Percentiles rank a stretch among this genome's conserved stretches.
Evolutionary conservation across 1,140 invertebrate genomes (phyloP).

Genomic region (Diorhabda sublineata): DNA sequence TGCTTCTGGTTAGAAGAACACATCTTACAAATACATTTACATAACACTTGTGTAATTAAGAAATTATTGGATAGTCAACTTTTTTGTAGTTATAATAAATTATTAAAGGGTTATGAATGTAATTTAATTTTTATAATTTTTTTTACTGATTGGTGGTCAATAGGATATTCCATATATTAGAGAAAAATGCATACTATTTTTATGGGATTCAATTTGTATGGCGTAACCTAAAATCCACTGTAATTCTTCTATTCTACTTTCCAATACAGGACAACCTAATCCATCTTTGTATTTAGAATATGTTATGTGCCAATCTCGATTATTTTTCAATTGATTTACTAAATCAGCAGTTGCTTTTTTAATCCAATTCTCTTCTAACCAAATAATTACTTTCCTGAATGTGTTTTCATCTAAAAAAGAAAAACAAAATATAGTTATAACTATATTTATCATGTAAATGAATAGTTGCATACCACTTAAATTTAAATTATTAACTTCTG

Average conservation of each 20-base stretch:
- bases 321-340: constrained; percentile 63
- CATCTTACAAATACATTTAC: too few species aligned
- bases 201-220: constrained; percentile 75
- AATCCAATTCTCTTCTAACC: constrained; percentile 94
- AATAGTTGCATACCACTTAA: constrained; percentile 54
- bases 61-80: too few species aligned
- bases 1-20: too few species aligned
- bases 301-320: constrained; percentile 64
- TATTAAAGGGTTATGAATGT: constrained; percentile 4
- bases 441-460: constrained; percentile 3
- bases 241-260: constrained; percentile 58
- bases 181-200: constrained; percentile 62
- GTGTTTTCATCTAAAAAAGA: constrained; percentile 66
- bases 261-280: constrained; percentile 59
- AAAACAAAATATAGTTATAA: background rate
- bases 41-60: too few species aligned
- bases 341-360: constrained; percentile 84
- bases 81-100: background rate
- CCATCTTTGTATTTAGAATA: constrained; percentile 76
- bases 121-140: too few species aligned
- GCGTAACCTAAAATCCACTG: constrained; percentile 87
- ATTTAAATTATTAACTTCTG: constrained; percentile 64
- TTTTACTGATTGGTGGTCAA: too few species aligned
- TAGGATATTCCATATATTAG: too few species aligned
- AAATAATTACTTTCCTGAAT: constrained; percentile 75